A percentile compares a stretch with the other conserved stretches of the same genome.
Evolutionary conservation across 2,797 vertebrate species (phyloP).

Genomic region (Thripadectes ignobilis): DNA sequence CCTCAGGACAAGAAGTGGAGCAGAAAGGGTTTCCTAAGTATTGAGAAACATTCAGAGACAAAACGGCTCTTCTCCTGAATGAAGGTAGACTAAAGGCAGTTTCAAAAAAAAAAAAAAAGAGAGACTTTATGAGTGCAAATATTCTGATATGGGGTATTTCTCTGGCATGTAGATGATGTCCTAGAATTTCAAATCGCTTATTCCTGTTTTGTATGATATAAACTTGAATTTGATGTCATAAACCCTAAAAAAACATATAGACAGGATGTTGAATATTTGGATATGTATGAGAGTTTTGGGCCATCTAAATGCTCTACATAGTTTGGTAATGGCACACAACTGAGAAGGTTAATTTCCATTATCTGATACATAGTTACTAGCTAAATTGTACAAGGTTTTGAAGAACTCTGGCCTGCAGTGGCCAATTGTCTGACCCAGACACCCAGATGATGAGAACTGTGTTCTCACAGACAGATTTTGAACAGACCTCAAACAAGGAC

Average conservation of each 20-base stretch:
- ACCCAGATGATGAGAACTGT: not conserved
- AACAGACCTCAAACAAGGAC: not conserved
- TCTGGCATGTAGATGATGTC: not conserved
- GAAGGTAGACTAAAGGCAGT: not conserved
- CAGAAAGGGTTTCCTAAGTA: not conserved
- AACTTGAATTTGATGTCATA: not conserved
- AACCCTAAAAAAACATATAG: not conserved
- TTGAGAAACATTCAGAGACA: not conserved
- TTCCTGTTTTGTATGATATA: not conserved
- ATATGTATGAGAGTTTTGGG: not conserved
- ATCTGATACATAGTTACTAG: not conserved
- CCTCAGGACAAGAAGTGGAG: not conserved
- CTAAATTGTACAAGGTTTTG: not conserved
- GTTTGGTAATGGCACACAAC: not conserved
- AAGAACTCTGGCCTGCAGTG: not conserved
- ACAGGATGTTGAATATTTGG: not conserved
- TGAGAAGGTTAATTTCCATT: not conserved
- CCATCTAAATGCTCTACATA: not conserved
- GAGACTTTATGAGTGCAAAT: not conserved
- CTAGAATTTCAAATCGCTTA: not conserved
- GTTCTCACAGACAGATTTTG: not conserved
- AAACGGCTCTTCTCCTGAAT: not conserved
- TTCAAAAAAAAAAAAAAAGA: not conserved
- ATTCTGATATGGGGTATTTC: not conserved
- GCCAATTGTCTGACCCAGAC: not conserved